Conservation (phyloP, 1,140 invertebrate species). For the Monomorium pharaonis region DNA sequence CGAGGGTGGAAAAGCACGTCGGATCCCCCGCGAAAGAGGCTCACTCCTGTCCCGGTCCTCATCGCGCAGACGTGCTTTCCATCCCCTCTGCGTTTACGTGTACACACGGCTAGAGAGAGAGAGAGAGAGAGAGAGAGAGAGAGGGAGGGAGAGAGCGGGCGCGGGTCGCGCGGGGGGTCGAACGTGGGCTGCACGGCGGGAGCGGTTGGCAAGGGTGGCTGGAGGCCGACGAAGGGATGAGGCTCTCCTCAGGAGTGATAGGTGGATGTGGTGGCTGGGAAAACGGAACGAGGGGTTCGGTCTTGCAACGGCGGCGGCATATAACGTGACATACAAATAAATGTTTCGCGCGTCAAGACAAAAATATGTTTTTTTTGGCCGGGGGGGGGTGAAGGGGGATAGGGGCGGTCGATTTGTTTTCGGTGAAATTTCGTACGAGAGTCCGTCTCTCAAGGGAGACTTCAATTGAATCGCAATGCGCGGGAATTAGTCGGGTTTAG, state of each 20-base stretch:
- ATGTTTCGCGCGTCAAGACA: background rate
- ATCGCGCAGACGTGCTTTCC: constrained; percentile 73
- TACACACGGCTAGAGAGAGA: constrained; percentile 54
- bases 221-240: constrained; percentile 32
- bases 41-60: constrained; percentile 47
- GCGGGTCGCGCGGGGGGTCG: background rate
- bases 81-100: constrained; percentile 58
- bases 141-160: background rate
- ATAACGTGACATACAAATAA: constrained; percentile 1
- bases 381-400: background rate
- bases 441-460: background rate
- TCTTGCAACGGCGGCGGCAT: constrained; percentile 20
- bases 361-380: background rate
- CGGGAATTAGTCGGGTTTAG: background rate
- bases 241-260: constrained; percentile 55
- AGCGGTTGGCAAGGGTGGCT: constrained; percentile 6
- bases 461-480: background rate
- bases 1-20: constrained; percentile 76
- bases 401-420: background rate
- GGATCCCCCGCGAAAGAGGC: constrained; percentile 72
- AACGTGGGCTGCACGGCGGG: constrained; percentile 20
- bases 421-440: background rate
- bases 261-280: constrained; percentile 23
- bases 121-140: background rate
- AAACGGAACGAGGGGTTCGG: constrained; percentile 11